These are phyloP conservation scores for Coendou prehensilis DNA, from an alignment of 2,797 vertebrate genomes.

Conservation along the genomic window DNA sequence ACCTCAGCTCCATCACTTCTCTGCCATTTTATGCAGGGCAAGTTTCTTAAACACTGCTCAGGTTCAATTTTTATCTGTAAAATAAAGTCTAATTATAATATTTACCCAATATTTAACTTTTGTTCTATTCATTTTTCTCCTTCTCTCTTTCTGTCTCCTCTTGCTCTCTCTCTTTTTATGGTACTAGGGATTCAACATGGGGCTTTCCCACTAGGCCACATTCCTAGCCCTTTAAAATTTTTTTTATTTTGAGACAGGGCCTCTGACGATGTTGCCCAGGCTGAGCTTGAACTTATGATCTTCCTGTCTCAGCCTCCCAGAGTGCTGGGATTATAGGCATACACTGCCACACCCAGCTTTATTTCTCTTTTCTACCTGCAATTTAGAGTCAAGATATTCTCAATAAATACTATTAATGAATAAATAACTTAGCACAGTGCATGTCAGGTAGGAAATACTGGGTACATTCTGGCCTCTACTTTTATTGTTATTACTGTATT, in stretches of 20 bases:
- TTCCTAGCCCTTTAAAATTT: background rate
- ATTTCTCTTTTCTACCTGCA: slow-evolving; percentile 26
- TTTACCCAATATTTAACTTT: background rate
- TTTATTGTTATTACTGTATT: background rate
- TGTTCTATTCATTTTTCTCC: background rate
- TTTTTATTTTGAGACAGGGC: background rate
- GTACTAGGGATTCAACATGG: background rate
- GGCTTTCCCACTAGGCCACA: background rate
- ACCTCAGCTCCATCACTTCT: slow-evolving; percentile 10
- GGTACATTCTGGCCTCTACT: background rate
- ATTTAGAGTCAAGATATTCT: background rate
- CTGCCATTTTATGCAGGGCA: background rate
- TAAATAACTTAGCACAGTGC: background rate
- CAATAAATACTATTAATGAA: slow-evolving; percentile 40
- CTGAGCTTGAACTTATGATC: background rate
- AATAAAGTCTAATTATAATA: slow-evolving; percentile 40
- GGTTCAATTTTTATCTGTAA: slow-evolving; percentile 55
- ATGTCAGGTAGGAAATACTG: background rate
- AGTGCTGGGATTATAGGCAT: background rate
- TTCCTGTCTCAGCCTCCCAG: background rate
- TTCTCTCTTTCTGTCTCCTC: background rate
- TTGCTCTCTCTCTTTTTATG: background rate
- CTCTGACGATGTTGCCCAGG: background rate
- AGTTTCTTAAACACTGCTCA: slow-evolving; percentile 46
- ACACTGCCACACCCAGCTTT: background rate